Base-by-base conservation (phyloP, 1,140 invertebrate genomes). In the Chironomus tepperi region DNA sequence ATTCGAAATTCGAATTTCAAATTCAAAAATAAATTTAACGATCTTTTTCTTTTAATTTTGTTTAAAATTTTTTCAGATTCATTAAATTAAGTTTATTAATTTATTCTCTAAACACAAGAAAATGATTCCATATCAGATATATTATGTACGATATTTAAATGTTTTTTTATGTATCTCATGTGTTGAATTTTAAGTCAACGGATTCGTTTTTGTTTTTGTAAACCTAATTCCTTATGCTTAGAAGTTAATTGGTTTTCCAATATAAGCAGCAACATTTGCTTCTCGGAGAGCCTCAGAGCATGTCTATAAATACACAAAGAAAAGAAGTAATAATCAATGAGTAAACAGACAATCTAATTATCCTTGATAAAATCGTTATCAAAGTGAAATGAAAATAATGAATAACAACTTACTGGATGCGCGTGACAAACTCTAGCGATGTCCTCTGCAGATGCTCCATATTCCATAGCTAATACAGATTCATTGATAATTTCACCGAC, bases 201-300 rank as follows among this genome's bases (percentile, higher is more conserved):
- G 5, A n/a, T n/a, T 57, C 47, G n/a, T 57, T 57, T n/a, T 47
- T 15, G 9, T 47, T 47, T 12, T 5, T 12, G 47, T 57, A 57
- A 57, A n/a, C 3, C 12, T 57, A n/a, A 12, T 42, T 73, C 9
- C 15, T 73, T 42, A 74, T 34, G 42, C 75, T 85, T 91, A 92
- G 84, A 97, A 98, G 84, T 99, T 99, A 83, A 99, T 99, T 21
- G 98, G 89, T 86, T 99, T 99, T 77, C 98, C 98, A 83, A 89
- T 95, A 81, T 95, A 98, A 2, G 98, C 97, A 18, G 93, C 90
- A 43, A 99, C 82, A 82, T 98, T 96, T 8, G 98, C 98, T 87
- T 99, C 98, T 83, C 97, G 89, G 74, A 99, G 87, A 1, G 98
- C 98, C 86, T 99, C 98, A 2, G 97, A 88, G 78, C 96, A 97